phyloP scores from a whole-genome alignment of 2,888 invertebrate genomes.

The Megaustenia siamemsis region DNA sequence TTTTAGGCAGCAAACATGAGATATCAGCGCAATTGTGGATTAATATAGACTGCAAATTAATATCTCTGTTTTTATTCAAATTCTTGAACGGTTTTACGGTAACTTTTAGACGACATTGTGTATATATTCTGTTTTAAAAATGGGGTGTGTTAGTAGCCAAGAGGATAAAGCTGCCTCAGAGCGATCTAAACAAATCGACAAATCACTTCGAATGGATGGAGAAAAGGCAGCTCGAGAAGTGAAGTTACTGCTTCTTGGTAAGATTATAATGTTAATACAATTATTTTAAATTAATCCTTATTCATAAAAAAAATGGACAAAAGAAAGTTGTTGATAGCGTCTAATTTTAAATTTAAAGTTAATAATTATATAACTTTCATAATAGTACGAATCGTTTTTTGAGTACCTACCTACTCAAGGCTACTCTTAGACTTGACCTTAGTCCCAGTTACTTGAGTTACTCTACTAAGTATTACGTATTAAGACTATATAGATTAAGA shows the following conservation, averaged over 20 bases:
- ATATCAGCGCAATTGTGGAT: conserved; percentile 23
- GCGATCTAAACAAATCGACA: conserved; percentile 92
- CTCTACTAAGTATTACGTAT: no score
- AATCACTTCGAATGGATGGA: conserved; percentile 90
- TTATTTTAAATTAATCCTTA: no score
- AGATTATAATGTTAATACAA: no score
- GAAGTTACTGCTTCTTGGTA: conserved; percentile 91
- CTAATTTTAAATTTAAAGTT: no score
- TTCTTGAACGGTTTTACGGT: conserved; percentile 22
- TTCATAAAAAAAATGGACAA: no score
- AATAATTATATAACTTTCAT: no score
- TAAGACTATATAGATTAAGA: no score
- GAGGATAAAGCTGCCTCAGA: conserved; percentile 78
- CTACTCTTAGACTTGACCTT: no score
- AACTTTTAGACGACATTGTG: neutral
- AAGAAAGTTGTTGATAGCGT: no score
- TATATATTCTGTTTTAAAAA: conserved; percentile 56
- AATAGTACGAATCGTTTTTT: no score
- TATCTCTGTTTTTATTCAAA: neutral
- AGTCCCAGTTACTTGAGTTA: no score
- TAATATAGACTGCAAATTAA: conserved; percentile 16
- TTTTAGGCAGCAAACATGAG: neutral
- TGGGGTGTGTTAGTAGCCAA: conserved; percentile 79
- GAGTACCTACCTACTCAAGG: no score
- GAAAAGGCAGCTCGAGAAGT: conserved; percentile 92